These are phyloP conservation scores for Ceyx cyanopectus DNA, from an alignment of 2,113 vertebrate species.

Conservation along the genomic window DNA sequence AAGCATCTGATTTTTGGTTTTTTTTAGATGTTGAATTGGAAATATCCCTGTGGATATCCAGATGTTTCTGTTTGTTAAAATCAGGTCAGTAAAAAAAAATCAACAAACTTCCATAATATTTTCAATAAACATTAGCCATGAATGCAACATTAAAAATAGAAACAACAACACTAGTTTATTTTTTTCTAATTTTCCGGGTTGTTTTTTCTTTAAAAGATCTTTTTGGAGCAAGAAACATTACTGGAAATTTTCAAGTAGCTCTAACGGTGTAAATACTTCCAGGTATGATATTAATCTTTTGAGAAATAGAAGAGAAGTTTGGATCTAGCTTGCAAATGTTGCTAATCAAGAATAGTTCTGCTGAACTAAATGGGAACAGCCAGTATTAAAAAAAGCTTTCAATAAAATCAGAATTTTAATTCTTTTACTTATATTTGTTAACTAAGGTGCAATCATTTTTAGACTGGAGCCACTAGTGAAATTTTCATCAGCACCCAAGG, in stretches of 20 bases:
- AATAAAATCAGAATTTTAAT: background rate
- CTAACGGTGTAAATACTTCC: background rate
- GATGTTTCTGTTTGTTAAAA: background rate
- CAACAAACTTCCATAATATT: background rate
- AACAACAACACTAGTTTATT: fast-evolving
- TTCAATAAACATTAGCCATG: background rate
- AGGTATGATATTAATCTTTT: background rate
- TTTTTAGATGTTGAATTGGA: background rate
- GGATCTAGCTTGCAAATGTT: background rate
- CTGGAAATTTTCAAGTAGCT: background rate
- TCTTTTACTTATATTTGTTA: background rate
- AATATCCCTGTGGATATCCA: constrained; percentile 6
- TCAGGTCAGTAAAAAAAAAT: background rate
- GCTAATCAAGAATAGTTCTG: background rate
- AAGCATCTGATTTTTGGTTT: background rate
- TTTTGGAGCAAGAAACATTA: background rate
- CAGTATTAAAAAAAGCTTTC: background rate
- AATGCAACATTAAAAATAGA: background rate
- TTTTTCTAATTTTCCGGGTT: background rate
- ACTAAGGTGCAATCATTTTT: background rate
- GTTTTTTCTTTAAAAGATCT: fast-evolving
- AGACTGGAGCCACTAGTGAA: background rate
- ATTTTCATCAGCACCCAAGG: background rate
- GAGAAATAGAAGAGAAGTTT: background rate
- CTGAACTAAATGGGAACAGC: background rate